Base-by-base conservation (phyloP, 2,113 vertebrate genomes). In the Paracanthobrama guichenoti region DNA sequence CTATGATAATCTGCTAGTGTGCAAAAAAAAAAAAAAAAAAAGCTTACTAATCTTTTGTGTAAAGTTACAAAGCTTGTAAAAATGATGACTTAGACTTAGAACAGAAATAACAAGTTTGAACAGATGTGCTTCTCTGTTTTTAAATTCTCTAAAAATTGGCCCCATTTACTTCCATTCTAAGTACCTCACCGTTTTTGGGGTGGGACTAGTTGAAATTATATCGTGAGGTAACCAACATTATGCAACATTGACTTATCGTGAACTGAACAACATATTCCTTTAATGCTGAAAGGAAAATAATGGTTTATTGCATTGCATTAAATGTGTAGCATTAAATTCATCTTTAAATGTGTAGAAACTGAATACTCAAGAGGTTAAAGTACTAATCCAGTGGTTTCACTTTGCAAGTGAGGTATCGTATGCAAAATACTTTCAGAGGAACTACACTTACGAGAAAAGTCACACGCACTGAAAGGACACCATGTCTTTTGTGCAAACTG, bases 381-480 rank as follows among this genome's bases (percentile, higher is more conserved):
- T 77, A 53, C 57, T 72, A 35, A 50, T 26, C 35, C 39, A 82
- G 10, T 13, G n/a, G 35, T 60, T 66, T 79, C 26, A 69, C 60
- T 86, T 69, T 82, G 72, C 18, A 86, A 6, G 48, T 28, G 3
- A 22, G 22, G 28, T 48, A 28, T 62, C 57, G 53, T 26, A 46
- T 62, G 74, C n/a, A 28, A 64, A 83, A 79, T 39, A 71, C 26
- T 60, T 50, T 50, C 44, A 46, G 57, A 59, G 62, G 44, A 73
- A 57, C 24, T 64, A 35, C 22, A 55, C 8, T 39, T 74, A 73
- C 57, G 14, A 84, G 59, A 87, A 75, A 50, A 76, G 35, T 53
- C 60, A 87, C 64, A 60, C 16, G 69, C 24, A 75, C 48, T 60
- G 67, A 77, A 67, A 81, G 48, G 31, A 77, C 46, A 53, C 26